phyloP scores from a whole-genome alignment of 1,140 invertebrate species.

The Ptiloglossa arizonensis region DNA sequence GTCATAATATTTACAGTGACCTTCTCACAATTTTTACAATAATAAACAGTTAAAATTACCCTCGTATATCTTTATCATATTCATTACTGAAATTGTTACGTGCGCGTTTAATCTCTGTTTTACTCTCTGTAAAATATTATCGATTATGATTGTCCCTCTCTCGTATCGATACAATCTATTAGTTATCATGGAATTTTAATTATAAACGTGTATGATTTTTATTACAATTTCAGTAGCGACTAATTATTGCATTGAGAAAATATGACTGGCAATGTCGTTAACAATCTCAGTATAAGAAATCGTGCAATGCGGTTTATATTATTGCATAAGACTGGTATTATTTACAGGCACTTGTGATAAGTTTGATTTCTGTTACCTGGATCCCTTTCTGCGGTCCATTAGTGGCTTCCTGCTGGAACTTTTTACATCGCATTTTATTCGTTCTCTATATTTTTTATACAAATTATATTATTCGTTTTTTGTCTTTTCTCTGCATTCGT shows the following conservation, averaged over 20 bases:
- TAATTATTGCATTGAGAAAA: background rate
- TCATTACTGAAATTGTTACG: no score
- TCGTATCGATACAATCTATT: no score
- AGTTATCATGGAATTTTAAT: no score
- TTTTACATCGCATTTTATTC: background rate
- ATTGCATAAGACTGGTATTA: conserved; percentile 25
- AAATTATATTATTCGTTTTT: background rate
- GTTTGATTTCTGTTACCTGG: conserved; percentile 21
- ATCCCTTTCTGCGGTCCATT: conserved; percentile 13
- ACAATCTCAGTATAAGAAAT: background rate
- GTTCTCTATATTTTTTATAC: background rate
- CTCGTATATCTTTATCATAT: no score
- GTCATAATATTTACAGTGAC: no score
- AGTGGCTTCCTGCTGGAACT: conserved; percentile 5
- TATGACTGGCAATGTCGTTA: background rate
- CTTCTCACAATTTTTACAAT: no score
- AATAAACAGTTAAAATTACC: no score
- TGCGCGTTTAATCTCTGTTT: no score
- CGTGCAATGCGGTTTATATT: conserved; percentile 12
- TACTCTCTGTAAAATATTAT: background rate
- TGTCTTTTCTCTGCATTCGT: no score
- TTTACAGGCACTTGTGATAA: conserved; percentile 21
- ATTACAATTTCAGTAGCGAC: background rate
- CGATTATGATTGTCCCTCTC: background rate
- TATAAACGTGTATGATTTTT: no score